Base-by-base conservation (phyloP, 2,113 vertebrate species). In the Marmota monax region DNA sequence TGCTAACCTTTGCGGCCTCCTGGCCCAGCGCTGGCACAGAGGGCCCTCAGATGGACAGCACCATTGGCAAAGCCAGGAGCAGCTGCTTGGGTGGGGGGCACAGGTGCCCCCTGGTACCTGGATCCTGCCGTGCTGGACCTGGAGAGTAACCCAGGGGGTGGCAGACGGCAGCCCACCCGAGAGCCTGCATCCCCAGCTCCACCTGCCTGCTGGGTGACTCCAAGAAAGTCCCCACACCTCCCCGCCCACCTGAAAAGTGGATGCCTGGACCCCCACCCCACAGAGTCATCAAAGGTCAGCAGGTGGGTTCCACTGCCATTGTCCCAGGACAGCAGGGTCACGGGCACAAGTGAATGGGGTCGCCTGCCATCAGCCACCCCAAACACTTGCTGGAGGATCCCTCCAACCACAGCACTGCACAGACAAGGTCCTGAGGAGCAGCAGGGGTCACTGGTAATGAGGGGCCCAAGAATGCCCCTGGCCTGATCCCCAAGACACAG, bases 141-240 rank as follows among this genome's bases (percentile, higher is more conserved):
- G 63, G 53, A 16, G 53, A 4, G 17, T 17, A 25, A 27, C 23
- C 61, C 61, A 63, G 61, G 61, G 23, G 25, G 23, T 6, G 61
- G 61, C 23, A 27, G 56, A 18, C 56, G 20, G 56, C 63, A 13
- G 37, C 4, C 17, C 0, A 10, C 16, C 0, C 7, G 1, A 7
- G 20, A 32, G 9, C 25, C 69, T 7, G 11, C n/a, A 4, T 8
- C 32, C 84, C 14, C 84, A 18, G n/a, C 48, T 37, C 69, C 7
- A 18, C 42, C 10, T 22, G 16, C 69, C 69, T 32, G 13, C n/a
- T 29, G 9, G 2, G 51, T 7, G 10, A 37, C 25, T 23, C 17
- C 29, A 42, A 13, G 56, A 18, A 58, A 58, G 70, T 42, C 34
- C 4, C 48, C 39, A 22, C 16, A 3, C n/a, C 84, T 74, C 69